Percentiles rank a stretch among this genome's conserved stretches.
phyloP scores from a whole-genome alignment of 2,113 vertebrate genomes.

The Talpa occidentalis region DNA sequence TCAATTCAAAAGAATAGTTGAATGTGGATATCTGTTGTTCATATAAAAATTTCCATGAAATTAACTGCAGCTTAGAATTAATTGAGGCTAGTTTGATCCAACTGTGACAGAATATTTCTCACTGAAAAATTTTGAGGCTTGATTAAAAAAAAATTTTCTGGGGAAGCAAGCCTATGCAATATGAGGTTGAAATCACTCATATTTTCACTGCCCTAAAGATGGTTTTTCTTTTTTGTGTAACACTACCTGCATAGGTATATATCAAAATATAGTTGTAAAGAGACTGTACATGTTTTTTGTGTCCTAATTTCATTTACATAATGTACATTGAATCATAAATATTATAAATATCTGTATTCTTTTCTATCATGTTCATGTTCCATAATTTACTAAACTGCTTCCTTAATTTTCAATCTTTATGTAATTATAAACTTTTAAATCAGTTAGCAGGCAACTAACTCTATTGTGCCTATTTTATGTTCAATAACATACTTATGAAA shows the following conservation, averaged over 20 bases:
- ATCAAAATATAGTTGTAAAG: not conserved
- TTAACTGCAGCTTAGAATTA: not conserved
- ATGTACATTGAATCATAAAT: not conserved
- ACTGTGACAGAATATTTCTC: not conserved
- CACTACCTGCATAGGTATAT: not conserved
- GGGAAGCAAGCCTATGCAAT: not conserved
- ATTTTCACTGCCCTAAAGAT: slow-evolving; percentile 4
- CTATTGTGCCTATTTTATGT: not conserved
- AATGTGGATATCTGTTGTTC: not conserved
- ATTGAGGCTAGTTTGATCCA: not conserved
- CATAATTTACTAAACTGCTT: slow-evolving; percentile 36
- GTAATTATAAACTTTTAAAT: slow-evolving; percentile 8
- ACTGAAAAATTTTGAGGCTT: slow-evolving; percentile 26
- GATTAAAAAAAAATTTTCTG: not conserved
- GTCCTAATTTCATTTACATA: not conserved
- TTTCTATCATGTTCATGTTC: not conserved
- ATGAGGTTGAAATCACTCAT: slow-evolving; percentile 41
- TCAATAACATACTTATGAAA: slow-evolving; percentile 23
- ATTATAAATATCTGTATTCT: not conserved
- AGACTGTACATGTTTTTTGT: not conserved
- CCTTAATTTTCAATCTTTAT: slow-evolving; percentile 38
- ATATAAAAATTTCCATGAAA: not conserved
- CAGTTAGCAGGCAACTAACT: not conserved
- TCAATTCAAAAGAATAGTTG: not conserved
- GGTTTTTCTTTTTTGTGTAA: slow-evolving; percentile 20